Base-by-base conservation (phyloP, 2,797 vertebrate genomes). In the Phoebastria nigripes region DNA sequence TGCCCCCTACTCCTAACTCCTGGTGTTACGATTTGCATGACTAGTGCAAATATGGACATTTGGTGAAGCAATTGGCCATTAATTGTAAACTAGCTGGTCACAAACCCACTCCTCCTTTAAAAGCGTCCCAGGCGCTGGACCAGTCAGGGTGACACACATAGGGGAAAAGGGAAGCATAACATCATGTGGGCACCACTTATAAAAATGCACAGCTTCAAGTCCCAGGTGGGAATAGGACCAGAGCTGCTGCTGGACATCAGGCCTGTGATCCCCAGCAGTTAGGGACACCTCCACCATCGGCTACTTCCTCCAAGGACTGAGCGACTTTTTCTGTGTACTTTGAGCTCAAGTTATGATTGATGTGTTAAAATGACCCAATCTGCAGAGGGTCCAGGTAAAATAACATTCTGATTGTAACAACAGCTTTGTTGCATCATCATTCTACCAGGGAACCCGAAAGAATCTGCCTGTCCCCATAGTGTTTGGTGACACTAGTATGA, bases 51-150 rank as follows among this genome's bases (percentile, higher is more conserved):
- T 37, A 37, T 37, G 37, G 37, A 37, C 67, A 62, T 33, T 28
- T 52, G 47, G 17, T 62, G 58, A 72, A 63, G 28, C 56, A 62
- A 62, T 21, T 62, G 33, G 47, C 56, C 56, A 44, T 62, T 44
- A 44, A 14, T 31, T 3, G 9, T 17, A 83, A 21, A 33, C 2
- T 1, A 81, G 42, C n/a, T n/a, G 13, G 22, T 54, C 17, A 33
- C 26, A 54, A 26, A 37, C 22, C 4, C 26, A 11, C 26, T 37
- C 11, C 16, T 20, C 12, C 15, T 71, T 71, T 31, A 72, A 72
- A 72, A 62, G 17, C 1, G 1, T 52, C 39, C 26, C 1, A 0
- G 26, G 39, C 2, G 7, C 41, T 3, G 4, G 26, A 52, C 24
- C 19, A 16, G 25, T 42, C 79, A 52, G 39, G 10, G n/a, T 37